Evolutionary conservation across 2,113 vertebrate genomes (phyloP).

Genomic region (Speoplatyrhinus poulsoni): DNA sequence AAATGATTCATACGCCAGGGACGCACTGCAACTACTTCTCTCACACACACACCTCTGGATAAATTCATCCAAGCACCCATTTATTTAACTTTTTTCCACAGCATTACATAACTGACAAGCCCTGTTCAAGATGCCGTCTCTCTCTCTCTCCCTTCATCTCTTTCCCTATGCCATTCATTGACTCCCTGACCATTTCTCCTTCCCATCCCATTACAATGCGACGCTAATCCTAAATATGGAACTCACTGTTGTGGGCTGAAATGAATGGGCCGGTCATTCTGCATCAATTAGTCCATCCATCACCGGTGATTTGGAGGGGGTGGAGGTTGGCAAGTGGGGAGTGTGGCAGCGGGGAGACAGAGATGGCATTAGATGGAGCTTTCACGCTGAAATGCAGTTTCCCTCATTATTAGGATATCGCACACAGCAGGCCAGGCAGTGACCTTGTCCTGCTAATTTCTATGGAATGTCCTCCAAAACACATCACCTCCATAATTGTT

Average conservation of each 20-base stretch:
- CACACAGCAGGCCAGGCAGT: constrained; percentile 17
- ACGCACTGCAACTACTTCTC: constrained; percentile 38
- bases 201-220: constrained; percentile 48
- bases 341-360: constrained; percentile 23
- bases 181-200: constrained; percentile 28
- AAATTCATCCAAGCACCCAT: constrained; percentile 37
- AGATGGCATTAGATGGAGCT: constrained; percentile 29
- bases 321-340: not conserved
- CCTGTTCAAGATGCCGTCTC: constrained; percentile 4
- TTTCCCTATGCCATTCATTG: constrained; percentile 26
- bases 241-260: constrained; percentile 61
- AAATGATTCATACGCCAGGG: constrained; percentile 74
- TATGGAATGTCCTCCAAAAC: constrained; percentile 32
- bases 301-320: constrained; percentile 60
- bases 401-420: constrained; percentile 21
- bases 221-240: constrained; percentile 67
- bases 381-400: constrained; percentile 44
- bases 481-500: constrained; percentile 19
- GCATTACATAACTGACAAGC: constrained; percentile 35
- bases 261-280: constrained; percentile 73
- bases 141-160: constrained; percentile 8
- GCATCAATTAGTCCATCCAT: constrained; percentile 80
- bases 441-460: constrained; percentile 56
- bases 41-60: constrained; percentile 38
- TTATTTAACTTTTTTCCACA: constrained; percentile 25